Conservation (phyloP, 2,888 invertebrate genomes). For the Lordiphosa andalusiaca region DNA sequence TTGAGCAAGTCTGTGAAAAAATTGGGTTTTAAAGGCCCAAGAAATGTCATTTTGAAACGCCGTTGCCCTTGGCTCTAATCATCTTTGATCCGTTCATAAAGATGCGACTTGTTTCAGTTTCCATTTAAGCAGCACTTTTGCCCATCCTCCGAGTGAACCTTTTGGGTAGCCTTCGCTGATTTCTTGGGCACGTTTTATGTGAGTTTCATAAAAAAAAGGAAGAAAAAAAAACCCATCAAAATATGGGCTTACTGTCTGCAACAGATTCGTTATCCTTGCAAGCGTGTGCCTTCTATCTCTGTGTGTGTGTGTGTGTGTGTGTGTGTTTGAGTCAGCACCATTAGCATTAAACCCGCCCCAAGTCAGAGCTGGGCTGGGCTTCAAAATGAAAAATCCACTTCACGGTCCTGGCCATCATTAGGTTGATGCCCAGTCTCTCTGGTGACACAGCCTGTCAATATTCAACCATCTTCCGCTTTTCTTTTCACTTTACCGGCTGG, state of each 20-base stretch:
- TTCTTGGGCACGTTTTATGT: conserved; percentile 32
- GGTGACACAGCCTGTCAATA: not conserved
- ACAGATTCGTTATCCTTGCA: conserved; percentile 36
- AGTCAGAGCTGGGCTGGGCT: conserved; percentile 8
- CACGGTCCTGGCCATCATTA: conserved; percentile 60
- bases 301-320: conserved; percentile 24
- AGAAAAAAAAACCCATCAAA: conserved; percentile 18
- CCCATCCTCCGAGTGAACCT: too few relatives aligned
- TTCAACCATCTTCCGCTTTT: not conserved
- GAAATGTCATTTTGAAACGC: too few relatives aligned
- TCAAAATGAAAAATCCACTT: conserved; percentile 47
- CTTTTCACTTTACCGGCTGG: too few relatives aligned
- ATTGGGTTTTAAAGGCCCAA: too few relatives aligned
- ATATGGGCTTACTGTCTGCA: conserved; percentile 37
- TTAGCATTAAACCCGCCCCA: conserved; percentile 23
- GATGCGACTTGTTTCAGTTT: not conserved
- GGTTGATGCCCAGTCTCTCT: conserved; percentile 28
- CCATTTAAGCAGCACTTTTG: too few relatives aligned
- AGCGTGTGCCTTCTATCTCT: conserved; percentile 20
- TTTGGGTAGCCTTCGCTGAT: too few relatives aligned
- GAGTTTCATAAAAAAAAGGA: conserved; percentile 31
- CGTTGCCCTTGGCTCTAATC: too few relatives aligned
- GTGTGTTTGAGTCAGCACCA: conserved; percentile 16
- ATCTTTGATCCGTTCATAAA: too few relatives aligned
- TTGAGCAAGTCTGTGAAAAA: too few relatives aligned